phyloP scores from a whole-genome alignment of 1,140 invertebrate genomes.

The Cyphomyrmex costatus region DNA sequence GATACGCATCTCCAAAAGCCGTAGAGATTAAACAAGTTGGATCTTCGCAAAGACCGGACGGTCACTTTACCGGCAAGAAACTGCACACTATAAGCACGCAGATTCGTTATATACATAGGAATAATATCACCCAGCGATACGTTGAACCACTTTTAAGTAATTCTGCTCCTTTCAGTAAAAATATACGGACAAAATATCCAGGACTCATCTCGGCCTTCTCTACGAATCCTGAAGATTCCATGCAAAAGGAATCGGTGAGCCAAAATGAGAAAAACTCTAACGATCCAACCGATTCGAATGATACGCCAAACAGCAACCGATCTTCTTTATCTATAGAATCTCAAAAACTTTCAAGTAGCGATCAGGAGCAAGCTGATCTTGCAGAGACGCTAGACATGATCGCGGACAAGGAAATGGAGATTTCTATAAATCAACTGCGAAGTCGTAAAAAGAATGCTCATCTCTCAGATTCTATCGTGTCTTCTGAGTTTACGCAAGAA shows the following conservation, averaged over 20 bases:
- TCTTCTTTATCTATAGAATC: background rate
- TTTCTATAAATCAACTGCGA: background rate
- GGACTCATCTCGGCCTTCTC: background rate
- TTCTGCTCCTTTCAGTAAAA: background rate
- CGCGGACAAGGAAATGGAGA: slow-evolving; percentile 24
- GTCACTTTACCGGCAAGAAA: background rate
- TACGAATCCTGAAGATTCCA: background rate
- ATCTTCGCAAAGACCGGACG: background rate
- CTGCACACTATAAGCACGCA: slow-evolving; percentile 35
- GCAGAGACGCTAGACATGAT: slow-evolving; percentile 7
- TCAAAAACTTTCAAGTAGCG: background rate
- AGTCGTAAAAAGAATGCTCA: background rate
- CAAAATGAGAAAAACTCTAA: background rate
- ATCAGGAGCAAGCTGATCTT: background rate
- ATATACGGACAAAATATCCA: background rate
- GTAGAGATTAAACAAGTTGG: background rate
- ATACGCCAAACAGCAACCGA: background rate
- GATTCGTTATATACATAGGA: background rate
- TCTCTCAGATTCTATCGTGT: background rate
- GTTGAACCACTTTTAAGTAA: background rate
- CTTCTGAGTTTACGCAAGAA: background rate
- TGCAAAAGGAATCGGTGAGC: background rate
- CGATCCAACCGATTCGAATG: background rate
- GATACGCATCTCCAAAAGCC: background rate
- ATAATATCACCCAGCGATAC: background rate